These are phyloP conservation scores for Oenanthe melanoleuca DNA, from an alignment of 2,113 vertebrate genomes.

Conservation along the genomic window DNA sequence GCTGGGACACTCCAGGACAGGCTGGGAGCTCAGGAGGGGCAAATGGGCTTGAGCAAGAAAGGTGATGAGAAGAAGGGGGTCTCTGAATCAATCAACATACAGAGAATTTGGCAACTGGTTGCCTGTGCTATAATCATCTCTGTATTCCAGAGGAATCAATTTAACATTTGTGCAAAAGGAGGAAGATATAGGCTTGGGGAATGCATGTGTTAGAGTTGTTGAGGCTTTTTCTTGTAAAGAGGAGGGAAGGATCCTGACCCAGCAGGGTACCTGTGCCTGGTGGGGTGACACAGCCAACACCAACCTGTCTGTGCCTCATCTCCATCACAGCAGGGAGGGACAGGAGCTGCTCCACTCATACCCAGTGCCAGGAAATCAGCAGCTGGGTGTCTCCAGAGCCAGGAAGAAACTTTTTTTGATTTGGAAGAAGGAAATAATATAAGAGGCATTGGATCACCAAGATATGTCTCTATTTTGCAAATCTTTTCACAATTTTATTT, in stretches of 20 bases:
- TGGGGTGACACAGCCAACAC: background rate
- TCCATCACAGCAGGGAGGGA: background rate
- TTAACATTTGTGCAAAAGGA: background rate
- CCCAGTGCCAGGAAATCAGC: background rate
- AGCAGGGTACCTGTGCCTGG: background rate
- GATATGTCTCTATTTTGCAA: background rate
- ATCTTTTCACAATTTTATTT: background rate
- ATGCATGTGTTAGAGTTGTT: accelerated
- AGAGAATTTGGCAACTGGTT: background rate
- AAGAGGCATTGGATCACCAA: background rate
- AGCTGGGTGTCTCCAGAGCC: background rate
- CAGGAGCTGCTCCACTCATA: background rate
- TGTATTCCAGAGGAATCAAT: background rate
- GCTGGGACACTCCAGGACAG: background rate
- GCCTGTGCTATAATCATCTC: background rate
- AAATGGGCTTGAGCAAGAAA: background rate
- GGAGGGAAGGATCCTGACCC: background rate
- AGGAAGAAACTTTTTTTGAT: background rate
- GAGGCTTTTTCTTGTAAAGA: background rate
- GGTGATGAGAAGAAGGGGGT: background rate
- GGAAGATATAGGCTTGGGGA: background rate
- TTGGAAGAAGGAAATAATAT: background rate
- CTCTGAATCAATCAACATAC: background rate
- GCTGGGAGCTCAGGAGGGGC: background rate
- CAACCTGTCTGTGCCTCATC: accelerated